Percentiles rank a stretch among this genome's conserved stretches.
phyloP scores from a whole-genome alignment of 2,797 vertebrate species.

The Tapirus indicus region DNA sequence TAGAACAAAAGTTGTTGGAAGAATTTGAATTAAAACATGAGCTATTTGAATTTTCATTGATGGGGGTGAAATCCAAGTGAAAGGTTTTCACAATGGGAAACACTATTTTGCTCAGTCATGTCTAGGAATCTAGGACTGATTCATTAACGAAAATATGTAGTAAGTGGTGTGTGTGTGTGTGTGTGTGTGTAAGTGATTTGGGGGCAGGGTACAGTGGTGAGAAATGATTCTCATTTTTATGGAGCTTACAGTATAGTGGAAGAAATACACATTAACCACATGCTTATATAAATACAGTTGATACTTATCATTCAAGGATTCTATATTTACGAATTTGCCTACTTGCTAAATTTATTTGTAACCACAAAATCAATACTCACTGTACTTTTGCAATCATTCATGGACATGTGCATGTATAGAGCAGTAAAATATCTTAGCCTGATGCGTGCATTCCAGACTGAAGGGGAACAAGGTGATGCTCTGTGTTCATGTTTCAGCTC shows the following conservation, averaged over 20 bases:
- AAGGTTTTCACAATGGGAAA: not conserved
- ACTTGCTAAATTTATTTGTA: not conserved
- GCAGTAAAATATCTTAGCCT: not conserved
- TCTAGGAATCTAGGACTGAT: not conserved
- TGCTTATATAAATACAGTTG: not conserved
- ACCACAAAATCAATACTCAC: not conserved
- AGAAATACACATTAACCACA: not conserved
- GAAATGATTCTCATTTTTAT: not conserved
- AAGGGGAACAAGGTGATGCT: not conserved
- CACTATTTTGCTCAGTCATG: not conserved
- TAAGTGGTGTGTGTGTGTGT: too few species aligned
- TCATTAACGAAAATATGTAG: not conserved
- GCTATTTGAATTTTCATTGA: not conserved
- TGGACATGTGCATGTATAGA: not conserved
- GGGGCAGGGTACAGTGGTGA: not conserved
- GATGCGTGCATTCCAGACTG: fast-evolving
- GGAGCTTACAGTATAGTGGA: not conserved
- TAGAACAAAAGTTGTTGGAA: not conserved
- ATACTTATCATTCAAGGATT: not conserved
- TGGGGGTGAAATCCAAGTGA: not conserved
- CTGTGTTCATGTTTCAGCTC: not conserved
- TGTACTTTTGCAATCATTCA: not conserved
- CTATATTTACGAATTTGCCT: not conserved
- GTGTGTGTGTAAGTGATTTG: not conserved
- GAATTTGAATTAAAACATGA: not conserved